These are phyloP conservation scores for Prionailurus bengalensis DNA, from an alignment of 2,113 vertebrate species.

Conservation along the genomic window DNA sequence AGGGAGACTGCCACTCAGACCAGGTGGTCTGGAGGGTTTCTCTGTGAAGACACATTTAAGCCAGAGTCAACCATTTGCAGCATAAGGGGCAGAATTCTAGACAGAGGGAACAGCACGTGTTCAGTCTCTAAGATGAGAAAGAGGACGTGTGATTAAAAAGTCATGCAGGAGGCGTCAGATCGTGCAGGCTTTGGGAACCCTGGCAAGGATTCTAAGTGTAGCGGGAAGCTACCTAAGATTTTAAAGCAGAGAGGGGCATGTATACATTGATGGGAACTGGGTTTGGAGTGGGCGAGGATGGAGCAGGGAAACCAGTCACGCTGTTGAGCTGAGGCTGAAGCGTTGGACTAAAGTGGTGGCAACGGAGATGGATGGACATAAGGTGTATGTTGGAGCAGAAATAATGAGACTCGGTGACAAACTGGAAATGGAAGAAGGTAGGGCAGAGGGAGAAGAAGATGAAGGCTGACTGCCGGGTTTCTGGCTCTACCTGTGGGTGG, in stretches of 20 bases:
- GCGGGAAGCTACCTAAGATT: not conserved
- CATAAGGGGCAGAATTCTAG: not conserved
- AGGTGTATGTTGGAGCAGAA: not conserved
- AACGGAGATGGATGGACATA: not conserved
- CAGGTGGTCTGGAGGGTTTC: not conserved
- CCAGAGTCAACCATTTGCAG: not conserved
- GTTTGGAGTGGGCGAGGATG: not conserved
- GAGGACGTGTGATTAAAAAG: not conserved
- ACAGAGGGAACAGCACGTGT: not conserved
- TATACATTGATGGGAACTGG: not conserved
- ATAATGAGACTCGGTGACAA: not conserved
- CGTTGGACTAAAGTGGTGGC: not conserved
- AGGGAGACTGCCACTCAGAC: not conserved
- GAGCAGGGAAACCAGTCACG: not conserved
- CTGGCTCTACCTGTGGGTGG: not conserved
- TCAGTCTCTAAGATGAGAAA: not conserved
- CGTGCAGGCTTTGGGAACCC: not conserved
- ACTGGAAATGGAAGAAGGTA: not conserved
- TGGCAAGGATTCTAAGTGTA: not conserved
- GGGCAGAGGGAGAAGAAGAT: not conserved
- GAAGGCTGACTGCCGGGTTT: not conserved
- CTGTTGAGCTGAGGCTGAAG: not conserved
- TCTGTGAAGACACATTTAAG: not conserved
- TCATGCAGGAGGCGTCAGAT: not conserved
- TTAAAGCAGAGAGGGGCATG: not conserved